A percentile compares a stretch with the other conserved stretches of the same genome.
Evolutionary conservation across 2,113 vertebrate species (phyloP).

Genomic region (Malurus cyaneus): DNA sequence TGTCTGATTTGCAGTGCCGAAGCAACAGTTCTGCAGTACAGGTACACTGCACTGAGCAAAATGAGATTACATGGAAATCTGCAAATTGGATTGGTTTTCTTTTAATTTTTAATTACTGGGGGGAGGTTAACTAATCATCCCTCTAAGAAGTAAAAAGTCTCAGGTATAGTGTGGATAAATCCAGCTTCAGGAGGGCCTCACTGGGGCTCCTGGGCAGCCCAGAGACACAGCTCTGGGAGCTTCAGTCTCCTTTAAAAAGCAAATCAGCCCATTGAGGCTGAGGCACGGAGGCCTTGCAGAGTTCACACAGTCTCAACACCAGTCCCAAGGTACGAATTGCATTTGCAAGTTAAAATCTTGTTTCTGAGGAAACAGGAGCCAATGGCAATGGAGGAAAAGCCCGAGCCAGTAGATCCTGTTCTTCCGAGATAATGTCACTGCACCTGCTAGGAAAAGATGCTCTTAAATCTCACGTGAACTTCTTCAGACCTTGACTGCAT

Average conservation of each 20-base stretch:
- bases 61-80: neutral
- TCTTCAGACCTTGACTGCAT: neutral
- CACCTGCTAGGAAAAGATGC: neutral
- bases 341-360: neutral
- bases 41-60: neutral
- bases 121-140: neutral
- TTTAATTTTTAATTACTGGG: neutral
- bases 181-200: neutral
- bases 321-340: neutral
- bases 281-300: neutral
- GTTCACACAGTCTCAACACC: neutral
- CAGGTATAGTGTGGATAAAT: neutral
- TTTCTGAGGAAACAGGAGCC: neutral
- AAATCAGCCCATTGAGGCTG: neutral
- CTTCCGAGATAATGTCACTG: neutral
- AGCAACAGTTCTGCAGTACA: neutral
- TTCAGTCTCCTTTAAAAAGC: neutral
- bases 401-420: neutral
- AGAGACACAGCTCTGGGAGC: neutral
- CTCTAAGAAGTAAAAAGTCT: neutral
- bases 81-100: neutral
- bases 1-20: neutral
- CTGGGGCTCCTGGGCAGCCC: neutral
- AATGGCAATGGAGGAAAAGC: neutral
- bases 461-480: neutral